These are phyloP conservation scores for Ormyrus nitidulus DNA, from an alignment of 2,888 invertebrate genomes.

Conservation along the genomic window DNA sequence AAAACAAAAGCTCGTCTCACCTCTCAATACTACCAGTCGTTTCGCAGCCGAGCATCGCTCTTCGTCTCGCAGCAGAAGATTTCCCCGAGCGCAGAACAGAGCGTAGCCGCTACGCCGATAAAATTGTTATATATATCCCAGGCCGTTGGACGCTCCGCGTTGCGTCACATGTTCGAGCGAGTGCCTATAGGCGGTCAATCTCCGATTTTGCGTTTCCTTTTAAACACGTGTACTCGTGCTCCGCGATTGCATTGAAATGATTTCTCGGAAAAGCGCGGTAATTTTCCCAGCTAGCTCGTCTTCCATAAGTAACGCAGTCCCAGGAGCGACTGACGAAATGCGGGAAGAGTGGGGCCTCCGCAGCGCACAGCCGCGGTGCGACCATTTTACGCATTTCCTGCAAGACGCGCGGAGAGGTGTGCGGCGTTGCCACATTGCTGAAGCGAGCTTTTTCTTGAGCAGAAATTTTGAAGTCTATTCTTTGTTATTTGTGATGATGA, in stretches of 20 bases:
- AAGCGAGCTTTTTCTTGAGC: neutral
- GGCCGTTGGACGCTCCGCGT: neutral
- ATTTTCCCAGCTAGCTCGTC: no score
- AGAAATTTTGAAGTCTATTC: no score
- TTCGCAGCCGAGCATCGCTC: slow-evolving; percentile 4
- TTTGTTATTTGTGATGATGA: no score
- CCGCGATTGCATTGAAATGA: no score
- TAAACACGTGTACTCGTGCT: no score
- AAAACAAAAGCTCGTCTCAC: slow-evolving; percentile 19
- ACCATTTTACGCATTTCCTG: slow-evolving; percentile 27
- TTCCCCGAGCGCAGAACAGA: neutral
- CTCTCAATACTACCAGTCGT: neutral
- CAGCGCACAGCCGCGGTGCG: slow-evolving; percentile 19
- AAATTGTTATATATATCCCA: neutral
- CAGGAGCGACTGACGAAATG: no score
- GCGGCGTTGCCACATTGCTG: slow-evolving; percentile 4
- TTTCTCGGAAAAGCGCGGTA: no score
- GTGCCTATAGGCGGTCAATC: no score
- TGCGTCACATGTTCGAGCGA: slow-evolving; percentile 13
- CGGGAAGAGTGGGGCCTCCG: neutral
- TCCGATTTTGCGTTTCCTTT: no score
- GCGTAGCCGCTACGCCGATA: neutral
- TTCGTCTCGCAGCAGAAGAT: neutral
- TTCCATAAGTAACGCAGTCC: no score
- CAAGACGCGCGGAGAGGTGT: no score